A percentile compares a stretch with the other conserved stretches of the same genome.
phyloP scores from a whole-genome alignment of 2,113 vertebrate species.

The Symphodus melops region DNA sequence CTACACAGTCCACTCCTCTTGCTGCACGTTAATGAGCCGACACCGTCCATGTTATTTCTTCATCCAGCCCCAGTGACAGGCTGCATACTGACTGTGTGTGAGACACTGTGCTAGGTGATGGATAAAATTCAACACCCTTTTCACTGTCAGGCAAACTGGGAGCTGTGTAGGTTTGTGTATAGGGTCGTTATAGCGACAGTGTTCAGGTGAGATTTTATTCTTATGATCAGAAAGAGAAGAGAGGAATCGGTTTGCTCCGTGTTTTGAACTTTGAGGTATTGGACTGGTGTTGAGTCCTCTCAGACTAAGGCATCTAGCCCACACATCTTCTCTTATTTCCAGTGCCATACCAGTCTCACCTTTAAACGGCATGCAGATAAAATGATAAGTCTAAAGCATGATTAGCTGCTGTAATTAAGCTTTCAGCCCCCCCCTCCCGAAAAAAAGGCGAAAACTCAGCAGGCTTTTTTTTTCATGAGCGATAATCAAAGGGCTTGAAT shows the following conservation, averaged over 20 bases:
- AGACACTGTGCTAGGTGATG: conserved; percentile 50
- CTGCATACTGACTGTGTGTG: conserved; percentile 51
- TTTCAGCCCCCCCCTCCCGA: conserved; percentile 44
- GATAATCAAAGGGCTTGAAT: conserved; percentile 68
- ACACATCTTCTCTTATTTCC: conserved; percentile 71
- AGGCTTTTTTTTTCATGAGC: conserved; percentile 51
- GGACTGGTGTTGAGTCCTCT: conserved; percentile 47
- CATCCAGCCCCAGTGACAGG: conserved; percentile 65
- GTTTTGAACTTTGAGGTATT: conserved; percentile 64
- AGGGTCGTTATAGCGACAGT: conserved; percentile 31
- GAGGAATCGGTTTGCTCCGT: conserved; percentile 33
- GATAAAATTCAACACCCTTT: conserved; percentile 68
- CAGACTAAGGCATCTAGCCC: conserved; percentile 53
- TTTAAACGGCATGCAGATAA: conserved; percentile 68
- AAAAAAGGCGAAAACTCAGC: conserved; percentile 45
- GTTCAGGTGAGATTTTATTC: conserved; percentile 54
- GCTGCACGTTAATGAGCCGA: conserved; percentile 23
- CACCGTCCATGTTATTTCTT: conserved; percentile 53
- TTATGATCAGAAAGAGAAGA: conserved; percentile 22
- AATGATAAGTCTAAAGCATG: conserved; percentile 71
- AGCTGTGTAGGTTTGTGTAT: conserved; percentile 42
- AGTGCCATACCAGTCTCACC: conserved; percentile 64
- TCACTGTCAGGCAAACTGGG: conserved; percentile 46
- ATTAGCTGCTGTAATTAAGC: conserved; percentile 77
- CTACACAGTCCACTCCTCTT: conserved; percentile 17